Conservation (phyloP, 2,797 vertebrate species). For the Sebastes elongatus region DNA sequence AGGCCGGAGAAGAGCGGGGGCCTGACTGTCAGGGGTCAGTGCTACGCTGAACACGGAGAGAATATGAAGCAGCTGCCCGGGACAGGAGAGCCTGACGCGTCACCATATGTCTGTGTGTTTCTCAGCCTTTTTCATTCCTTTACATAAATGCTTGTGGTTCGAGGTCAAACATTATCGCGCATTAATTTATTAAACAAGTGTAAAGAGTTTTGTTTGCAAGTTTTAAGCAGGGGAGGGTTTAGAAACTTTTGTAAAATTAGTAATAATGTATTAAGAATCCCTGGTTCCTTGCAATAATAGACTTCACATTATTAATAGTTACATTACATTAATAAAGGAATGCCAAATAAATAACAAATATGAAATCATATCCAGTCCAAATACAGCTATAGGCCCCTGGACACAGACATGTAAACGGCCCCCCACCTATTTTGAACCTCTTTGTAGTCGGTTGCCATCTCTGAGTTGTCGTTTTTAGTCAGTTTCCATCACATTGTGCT, state of each 20-base stretch:
- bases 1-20: constrained; percentile 58
- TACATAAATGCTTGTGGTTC: constrained; percentile 1
- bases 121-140: background rate
- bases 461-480: no score
- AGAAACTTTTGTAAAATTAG: background rate
- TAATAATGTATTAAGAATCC: background rate
- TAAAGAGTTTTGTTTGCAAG: background rate
- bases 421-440: background rate
- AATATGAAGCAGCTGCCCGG: constrained; percentile 77
- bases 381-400: background rate
- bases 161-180: constrained; percentile 18
- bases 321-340: background rate
- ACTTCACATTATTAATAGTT: background rate
- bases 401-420: background rate
- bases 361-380: background rate
- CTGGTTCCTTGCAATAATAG: background rate
- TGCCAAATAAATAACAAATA: background rate
- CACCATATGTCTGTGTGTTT: constrained; percentile 30
- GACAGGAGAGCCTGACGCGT: constrained; percentile 43
- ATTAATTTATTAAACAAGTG: background rate
- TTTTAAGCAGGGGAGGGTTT: background rate
- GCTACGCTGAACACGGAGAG: constrained; percentile 55
- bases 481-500: no score
- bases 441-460: no score
- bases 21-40: constrained; percentile 68